Conservation (phyloP, 2,113 vertebrate genomes). For the Semicossyphus pulcher region DNA sequence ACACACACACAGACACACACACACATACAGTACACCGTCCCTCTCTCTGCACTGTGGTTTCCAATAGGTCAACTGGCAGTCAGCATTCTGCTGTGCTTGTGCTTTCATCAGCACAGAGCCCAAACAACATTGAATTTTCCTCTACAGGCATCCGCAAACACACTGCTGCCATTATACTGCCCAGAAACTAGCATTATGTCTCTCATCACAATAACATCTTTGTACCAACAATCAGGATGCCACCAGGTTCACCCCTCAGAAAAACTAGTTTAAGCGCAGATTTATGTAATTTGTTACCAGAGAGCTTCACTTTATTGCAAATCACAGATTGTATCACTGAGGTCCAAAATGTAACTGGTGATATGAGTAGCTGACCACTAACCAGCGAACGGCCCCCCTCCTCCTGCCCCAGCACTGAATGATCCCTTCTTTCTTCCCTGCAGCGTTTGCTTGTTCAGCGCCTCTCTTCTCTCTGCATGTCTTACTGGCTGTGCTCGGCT, state of each 20-base stretch:
- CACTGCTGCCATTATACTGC: slow-evolving; percentile 77
- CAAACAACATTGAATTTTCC: slow-evolving; percentile 76
- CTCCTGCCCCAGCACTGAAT: slow-evolving; percentile 37
- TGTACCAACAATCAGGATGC: slow-evolving; percentile 53
- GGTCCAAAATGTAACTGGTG: slow-evolving; percentile 41
- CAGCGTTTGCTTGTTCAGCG: slow-evolving; percentile 66
- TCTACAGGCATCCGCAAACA: slow-evolving; percentile 76
- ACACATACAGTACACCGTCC: slow-evolving; percentile 12
- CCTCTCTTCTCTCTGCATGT: slow-evolving; percentile 63
- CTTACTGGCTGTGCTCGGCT: slow-evolving; percentile 55
- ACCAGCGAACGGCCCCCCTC: slow-evolving; percentile 50
- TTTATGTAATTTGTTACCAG: slow-evolving; percentile 10
- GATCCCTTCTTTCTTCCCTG: slow-evolving; percentile 57
- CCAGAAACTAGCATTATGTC: slow-evolving; percentile 68
- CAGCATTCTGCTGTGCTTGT: slow-evolving; percentile 80
- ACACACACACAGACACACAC: neutral
- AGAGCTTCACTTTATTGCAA: neutral
- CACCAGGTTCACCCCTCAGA: slow-evolving; percentile 59
- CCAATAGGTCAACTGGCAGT: slow-evolving; percentile 73
- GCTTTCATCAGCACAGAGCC: slow-evolving; percentile 75
- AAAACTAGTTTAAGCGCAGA: slow-evolving; percentile 40
- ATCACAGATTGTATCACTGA: slow-evolving; percentile 19
- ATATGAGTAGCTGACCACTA: slow-evolving; percentile 65
- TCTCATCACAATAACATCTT: slow-evolving; percentile 73
- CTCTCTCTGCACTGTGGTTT: slow-evolving; percentile 61